Evolutionary conservation across 1,140 invertebrate genomes (phyloP), one percentile per base, ranked within the genome.

Genomic region (Chironomus tepperi): DNA sequence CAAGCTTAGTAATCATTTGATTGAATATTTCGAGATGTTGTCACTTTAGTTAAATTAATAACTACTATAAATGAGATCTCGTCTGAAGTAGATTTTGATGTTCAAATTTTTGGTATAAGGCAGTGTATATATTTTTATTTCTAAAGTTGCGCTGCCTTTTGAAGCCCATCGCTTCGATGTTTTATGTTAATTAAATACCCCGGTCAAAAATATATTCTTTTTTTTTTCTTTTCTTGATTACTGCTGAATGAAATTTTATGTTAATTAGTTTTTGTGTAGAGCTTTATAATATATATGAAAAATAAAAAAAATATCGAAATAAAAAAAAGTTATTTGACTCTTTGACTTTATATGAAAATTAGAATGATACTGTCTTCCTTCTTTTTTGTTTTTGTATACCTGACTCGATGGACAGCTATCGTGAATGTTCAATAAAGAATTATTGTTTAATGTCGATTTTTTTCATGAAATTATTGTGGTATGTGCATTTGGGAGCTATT

Each of bases 221-320:
- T 70, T 8, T 70, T 70, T 70, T 21, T 18, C 19, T 70, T 70
- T 21, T 70, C 65, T 70, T 70, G 65, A 70, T 70, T 70, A 70
- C 65, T 70, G 65, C 19, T 70, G 65, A 70, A 70, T 70, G 65
- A 70, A 70, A 70, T 70, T 70, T 70, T 70, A 70, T 70, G 65
- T 70, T 70, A 70, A 70, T 70, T 70, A 70, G 65, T 70, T 21
- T 70, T 18, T 19, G 65, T 34, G 65, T 57, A n/a, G 47, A 57
- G 47, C 47, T 57, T 57, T 12, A 57, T 34, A 57, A 57, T 12
- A 15, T 15, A n/a, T 34, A n/a, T 57, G 47, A 57, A 57, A 57
- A 12, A n/a, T n/a, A n/a, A n/a, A 15, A 57, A 57, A 57, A 10
- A 57, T 57, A 57, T 10, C 12, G n/a, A 57, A 57, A 10, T n/a